These are phyloP conservation scores for Xestobium rufovillosum DNA, from an alignment of 2,888 invertebrate species.

Conservation along the genomic window DNA sequence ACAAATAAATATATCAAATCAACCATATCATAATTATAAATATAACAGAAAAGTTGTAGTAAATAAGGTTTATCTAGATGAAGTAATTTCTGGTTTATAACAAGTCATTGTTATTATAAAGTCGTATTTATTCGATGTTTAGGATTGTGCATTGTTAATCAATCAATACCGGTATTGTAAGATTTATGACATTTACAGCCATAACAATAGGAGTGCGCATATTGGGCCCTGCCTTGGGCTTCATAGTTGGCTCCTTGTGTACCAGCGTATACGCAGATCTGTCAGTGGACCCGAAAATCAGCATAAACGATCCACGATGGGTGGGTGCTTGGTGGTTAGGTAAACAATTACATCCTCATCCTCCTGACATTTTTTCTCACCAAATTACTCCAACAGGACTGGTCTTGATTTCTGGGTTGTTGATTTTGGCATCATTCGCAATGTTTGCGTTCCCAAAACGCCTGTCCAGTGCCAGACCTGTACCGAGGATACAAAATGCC, in stretches of 20 bases:
- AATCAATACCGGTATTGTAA: too few species aligned
- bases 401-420: constrained; percentile 75
- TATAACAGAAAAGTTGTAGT: too few species aligned
- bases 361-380: neutral
- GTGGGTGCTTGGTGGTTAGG: constrained; percentile 98
- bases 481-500: constrained; percentile 37
- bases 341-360: constrained; percentile 39
- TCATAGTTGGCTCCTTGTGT: constrained; percentile 82
- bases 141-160: too few species aligned
- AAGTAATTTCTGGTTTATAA: too few species aligned
- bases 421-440: constrained; percentile 74
- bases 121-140: too few species aligned
- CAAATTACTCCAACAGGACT: constrained; percentile 52
- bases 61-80: too few species aligned
- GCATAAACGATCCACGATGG: constrained; percentile 79
- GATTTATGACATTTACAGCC: constrained; percentile 61
- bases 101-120: too few species aligned
- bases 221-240: constrained; percentile 83
- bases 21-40: too few species aligned
- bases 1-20: too few species aligned
- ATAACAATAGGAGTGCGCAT: constrained; percentile 89
- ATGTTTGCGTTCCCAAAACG: constrained; percentile 89
- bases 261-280: constrained; percentile 82
- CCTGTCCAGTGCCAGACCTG: constrained; percentile 48
- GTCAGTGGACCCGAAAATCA: constrained; percentile 63